Evolutionary conservation across 2,797 vertebrate species (phyloP), one percentile per base, ranked within the genome.

Genomic region (Xiphorhynchus erythropygius): DNA sequence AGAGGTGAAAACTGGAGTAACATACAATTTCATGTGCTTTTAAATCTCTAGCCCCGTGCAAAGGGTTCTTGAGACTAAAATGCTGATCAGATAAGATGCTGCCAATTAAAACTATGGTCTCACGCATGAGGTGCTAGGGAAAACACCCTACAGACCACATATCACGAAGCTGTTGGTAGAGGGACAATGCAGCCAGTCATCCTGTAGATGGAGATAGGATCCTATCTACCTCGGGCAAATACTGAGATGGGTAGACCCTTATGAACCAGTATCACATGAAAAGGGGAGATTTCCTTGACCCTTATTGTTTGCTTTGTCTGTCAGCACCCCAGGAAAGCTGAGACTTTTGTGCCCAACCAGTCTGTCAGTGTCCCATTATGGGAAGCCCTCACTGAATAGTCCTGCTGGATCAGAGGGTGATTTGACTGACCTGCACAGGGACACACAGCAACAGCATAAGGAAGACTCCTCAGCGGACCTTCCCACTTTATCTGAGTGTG

Each of bases 181-280:
- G 33, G 42, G 30, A 77, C 23, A 77, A 10, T 42, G 25, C 6
- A 55, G 30, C 7, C 47, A 39, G 2, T 65, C 13, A 25, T 33
- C n/a, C 25, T 62, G 10, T 13, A 47, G 35, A 19, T 5, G 47
- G 32, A 35, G 3, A 13, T 0, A 2, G 8, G 19, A 62, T 70
- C 8, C 8, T 52, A 5, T 52, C 42, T 68, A 11, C 24, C 41
- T 41, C 3, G 5, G 52, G 39, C 32, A 73, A 57, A 73, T 68
- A 9, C 37, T 8, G 5, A 32, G 50, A 37, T 19, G 44, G 50
- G 13, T 33, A 32, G 41, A 33, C 10, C 2, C 33, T 56, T 79
- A 35, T 22, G 47, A 83, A 44, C 15, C 0, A 1, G 8, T 5
- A 32, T n/a, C 37, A 41, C 4, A 9, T 62, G 59, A 21, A 62